Evolutionary conservation across 53 echinoderm and acorn worm species (phyloP).

Genomic region (Echinometra lucunter): DNA sequence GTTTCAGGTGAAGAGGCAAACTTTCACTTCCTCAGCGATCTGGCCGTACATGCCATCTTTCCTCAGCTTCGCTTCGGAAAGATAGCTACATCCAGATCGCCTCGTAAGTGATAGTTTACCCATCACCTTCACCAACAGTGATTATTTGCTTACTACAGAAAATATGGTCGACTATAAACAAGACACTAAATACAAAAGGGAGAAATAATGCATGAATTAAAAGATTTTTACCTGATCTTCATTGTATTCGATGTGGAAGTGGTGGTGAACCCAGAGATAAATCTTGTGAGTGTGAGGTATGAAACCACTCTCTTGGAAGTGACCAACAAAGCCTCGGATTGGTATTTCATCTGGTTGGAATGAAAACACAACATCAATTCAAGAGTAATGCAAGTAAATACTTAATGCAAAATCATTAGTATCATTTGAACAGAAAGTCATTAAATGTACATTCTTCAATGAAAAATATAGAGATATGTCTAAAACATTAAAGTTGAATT

Average conservation of each 20-base stretch:
- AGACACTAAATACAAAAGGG: neutral
- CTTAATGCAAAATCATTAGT: neutral
- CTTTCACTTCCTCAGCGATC: too few relatives aligned
- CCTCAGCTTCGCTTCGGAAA: too few relatives aligned
- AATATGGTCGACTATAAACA: neutral
- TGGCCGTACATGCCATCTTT: too few relatives aligned
- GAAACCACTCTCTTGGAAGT: slow-evolving; percentile 92
- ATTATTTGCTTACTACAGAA: too few relatives aligned
- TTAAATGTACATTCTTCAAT: neutral
- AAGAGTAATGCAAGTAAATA: neutral
- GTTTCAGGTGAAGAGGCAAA: too few relatives aligned
- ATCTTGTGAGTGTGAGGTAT: slow-evolving; percentile 96
- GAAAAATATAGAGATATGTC: neutral
- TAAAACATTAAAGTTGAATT: neutral
- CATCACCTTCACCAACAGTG: too few relatives aligned
- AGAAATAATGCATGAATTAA: neutral
- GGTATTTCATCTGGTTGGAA: slow-evolving; percentile 86
- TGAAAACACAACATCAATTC: neutral
- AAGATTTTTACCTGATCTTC: slow-evolving; percentile 86
- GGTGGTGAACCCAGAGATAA: slow-evolving; percentile 94
- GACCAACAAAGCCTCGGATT: slow-evolving; percentile 94
- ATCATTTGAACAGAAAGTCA: neutral
- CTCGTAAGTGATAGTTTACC: too few relatives aligned
- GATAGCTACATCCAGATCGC: too few relatives aligned
- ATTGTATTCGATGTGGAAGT: slow-evolving; percentile 94